Evolutionary conservation across 2,888 invertebrate species (phyloP).

Genomic region (Fabriciana adippe): DNA sequence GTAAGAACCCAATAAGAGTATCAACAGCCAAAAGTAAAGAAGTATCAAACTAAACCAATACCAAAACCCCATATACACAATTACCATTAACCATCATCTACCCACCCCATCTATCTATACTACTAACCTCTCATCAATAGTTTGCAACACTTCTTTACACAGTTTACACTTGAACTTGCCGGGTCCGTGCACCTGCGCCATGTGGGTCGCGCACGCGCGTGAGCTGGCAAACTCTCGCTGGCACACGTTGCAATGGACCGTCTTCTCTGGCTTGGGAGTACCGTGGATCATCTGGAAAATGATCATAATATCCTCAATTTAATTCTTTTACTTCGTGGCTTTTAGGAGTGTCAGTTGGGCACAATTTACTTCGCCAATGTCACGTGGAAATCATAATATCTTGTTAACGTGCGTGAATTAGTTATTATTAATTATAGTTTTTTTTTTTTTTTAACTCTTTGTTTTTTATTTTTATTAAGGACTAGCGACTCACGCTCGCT

Average conservation of each 20-base stretch:
- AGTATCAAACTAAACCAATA: too few species aligned
- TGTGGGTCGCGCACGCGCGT: slow-evolving; percentile 67
- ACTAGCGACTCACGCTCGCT: too few species aligned
- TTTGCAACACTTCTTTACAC: slow-evolving; percentile 68
- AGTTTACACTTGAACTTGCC: slow-evolving; percentile 77
- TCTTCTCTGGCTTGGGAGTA: slow-evolving; percentile 45
- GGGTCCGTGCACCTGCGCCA: slow-evolving; percentile 68
- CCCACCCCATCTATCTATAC: too few species aligned
- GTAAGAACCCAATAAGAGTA: not conserved
- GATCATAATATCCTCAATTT: not conserved
- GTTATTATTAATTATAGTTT: too few species aligned
- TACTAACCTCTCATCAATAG: slow-evolving; percentile 74
- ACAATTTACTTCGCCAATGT: too few species aligned
- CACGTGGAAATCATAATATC: too few species aligned
- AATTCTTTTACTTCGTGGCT: too few species aligned
- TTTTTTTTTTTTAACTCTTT: too few species aligned
- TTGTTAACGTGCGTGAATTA: too few species aligned
- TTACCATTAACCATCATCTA: too few species aligned
- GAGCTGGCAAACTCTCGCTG: slow-evolving; percentile 62
- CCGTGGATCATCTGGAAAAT: slow-evolving; percentile 55
- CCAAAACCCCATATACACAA: too few species aligned
- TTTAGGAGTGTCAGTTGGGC: too few species aligned
- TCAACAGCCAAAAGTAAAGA: not conserved
- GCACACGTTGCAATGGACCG: slow-evolving; percentile 56
- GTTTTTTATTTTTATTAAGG: not conserved